Evolutionary conservation across 2,797 vertebrate genomes (phyloP), one percentile per base, ranked within the genome.

Genomic region (Tamandua tetradactyla): DNA sequence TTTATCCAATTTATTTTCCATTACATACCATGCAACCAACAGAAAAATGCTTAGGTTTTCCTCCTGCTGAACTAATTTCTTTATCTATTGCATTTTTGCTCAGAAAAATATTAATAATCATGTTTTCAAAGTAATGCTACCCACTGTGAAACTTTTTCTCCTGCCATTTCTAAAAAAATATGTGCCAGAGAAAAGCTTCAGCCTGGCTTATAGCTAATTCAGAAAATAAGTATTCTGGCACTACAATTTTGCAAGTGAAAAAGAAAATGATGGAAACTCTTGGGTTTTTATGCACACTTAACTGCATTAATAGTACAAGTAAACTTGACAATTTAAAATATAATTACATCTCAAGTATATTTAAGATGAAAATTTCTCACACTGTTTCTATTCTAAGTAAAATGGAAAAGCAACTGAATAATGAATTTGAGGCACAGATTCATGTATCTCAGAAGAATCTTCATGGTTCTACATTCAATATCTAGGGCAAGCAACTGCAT

Each of bases 251-350:
- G 75, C 35, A 52, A 89, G 23, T 71, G 57, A 79, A 87, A 96
- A 88, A 78, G 72, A 97, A 94, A 76, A 83, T 30, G 55, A 89
- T 92, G 35, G 37, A 94, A 94, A 82, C 4, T 5, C 78, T 75
- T 91, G 64, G 22, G 49, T 40, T 96, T 95, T 95, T 84, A 89
- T 87, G 47, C 44, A 91, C 40, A 59, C 61, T 93, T 94, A 92
- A 94, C 91, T 72, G 82, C 86, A 78, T 96, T 96, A 96, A 84
- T 49, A 89, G 52, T 82, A 35, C 87, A 59, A 82, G 88, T 92
- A 96, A 96, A 96, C 8, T 80, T 84, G 83, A 74, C 49, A 79
- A 92, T 96, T 95, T 94, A 92, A 95, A 94, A 87, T 94, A 89
- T 84, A 95, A 89, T 89, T 95, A 35, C 18, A 90, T 82, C 72